Conservation (phyloP, 2,888 invertebrate species). For the Tetranychus piercei region DNA sequence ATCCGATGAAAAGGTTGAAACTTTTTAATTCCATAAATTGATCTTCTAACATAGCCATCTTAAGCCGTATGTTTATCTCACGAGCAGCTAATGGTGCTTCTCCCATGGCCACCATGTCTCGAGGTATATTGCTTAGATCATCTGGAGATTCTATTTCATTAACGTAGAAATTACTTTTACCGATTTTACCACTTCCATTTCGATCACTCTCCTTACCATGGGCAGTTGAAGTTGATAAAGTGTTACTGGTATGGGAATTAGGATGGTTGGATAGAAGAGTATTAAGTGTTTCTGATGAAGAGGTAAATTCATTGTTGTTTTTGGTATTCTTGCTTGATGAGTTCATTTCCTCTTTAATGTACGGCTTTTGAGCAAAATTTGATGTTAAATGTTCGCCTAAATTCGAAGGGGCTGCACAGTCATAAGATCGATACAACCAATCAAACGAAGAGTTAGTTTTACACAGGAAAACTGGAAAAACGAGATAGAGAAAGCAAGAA, state of each 20-base stretch:
- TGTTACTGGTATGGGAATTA: background rate
- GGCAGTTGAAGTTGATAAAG: background rate
- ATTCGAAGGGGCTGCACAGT: background rate
- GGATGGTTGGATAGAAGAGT: background rate
- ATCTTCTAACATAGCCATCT: slow-evolving; percentile 54
- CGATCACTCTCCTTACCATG: background rate
- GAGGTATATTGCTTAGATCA: slow-evolving; percentile 34
- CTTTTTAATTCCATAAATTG: slow-evolving; percentile 30
- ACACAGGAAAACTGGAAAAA: slow-evolving; percentile 10
- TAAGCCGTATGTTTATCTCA: slow-evolving; percentile 51
- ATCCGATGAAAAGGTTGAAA: slow-evolving; percentile 61
- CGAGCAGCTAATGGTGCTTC: slow-evolving; percentile 40
- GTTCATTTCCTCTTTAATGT: background rate
- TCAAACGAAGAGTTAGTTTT: slow-evolving; percentile 4
- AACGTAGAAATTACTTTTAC: slow-evolving; percentile 13
- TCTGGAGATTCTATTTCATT: slow-evolving; percentile 37
- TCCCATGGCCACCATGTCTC: slow-evolving; percentile 40
- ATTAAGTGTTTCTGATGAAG: background rate
- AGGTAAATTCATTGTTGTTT: background rate
- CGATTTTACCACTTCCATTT: slow-evolving; percentile 8
- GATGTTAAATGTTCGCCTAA: background rate
- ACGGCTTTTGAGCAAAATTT: background rate
- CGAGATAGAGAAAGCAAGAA: slow-evolving; percentile 9
- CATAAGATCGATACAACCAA: background rate
- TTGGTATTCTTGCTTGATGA: background rate